Percentiles rank a stretch among this genome's conserved stretches.
Conservation (phyloP, 2,888 invertebrate species). For the Trichopria drosophilae region DNA sequence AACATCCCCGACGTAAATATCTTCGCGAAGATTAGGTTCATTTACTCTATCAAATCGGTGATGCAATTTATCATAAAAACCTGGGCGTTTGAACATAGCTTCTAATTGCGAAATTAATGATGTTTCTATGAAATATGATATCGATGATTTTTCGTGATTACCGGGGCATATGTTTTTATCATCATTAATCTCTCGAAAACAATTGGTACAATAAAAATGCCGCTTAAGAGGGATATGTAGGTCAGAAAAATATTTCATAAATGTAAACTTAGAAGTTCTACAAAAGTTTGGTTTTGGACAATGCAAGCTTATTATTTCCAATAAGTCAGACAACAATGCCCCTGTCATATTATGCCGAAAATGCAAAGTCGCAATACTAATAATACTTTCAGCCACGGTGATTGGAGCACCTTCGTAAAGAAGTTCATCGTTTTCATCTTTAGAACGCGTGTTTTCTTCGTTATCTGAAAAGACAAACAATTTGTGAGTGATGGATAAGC, state of each 20-base stretch:
- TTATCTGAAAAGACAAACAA: too few species aligned
- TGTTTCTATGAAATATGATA: background rate
- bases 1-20: too few species aligned
- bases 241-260: background rate
- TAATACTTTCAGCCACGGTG: background rate
- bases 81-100: background rate
- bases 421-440: too few species aligned
- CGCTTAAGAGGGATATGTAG: background rate
- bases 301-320: background rate
- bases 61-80: background rate
- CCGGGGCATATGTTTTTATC: background rate
- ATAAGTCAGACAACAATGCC: background rate
- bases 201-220: conserved; percentile 3
- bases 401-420: conserved; percentile 1
- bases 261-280: background rate
- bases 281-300: conserved; percentile 1
- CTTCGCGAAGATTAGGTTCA: too few species aligned
- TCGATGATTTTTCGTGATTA: background rate
- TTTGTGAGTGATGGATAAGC: too few species aligned
- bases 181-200: background rate
- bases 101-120: background rate
- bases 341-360: too few species aligned
- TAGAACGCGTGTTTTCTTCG: too few species aligned
- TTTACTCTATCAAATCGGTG: too few species aligned
- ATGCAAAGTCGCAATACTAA: background rate